Evolutionary conservation across 1,140 invertebrate genomes (phyloP), one percentile per base, ranked within the genome.

Genomic region (Scaptomyza pallida): DNA sequence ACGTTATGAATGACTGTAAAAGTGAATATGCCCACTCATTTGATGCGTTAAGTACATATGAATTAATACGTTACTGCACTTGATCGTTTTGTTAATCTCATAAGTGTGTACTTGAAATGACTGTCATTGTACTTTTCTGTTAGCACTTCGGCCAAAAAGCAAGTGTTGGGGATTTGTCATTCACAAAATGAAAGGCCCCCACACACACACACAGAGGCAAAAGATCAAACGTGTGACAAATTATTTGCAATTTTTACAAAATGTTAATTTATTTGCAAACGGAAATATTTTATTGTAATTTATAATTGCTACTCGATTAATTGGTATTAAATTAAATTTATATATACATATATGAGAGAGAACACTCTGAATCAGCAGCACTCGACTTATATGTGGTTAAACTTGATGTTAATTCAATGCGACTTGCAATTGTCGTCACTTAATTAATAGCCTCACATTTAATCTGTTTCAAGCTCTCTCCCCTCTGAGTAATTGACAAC

Each of bases 361-460:
- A n/a, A n/a, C n/a, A 19, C 33, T 35, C 62, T 73, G 68, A 64
- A 63, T 52, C 61, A 71, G 43, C 33, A 12, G 33, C 23, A 30
- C 68, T 73, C 41, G 71, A 60, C 23, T 64, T 72, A 56, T 45
- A 23, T 30, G 41, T 19, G 45, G 44, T 19, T 70, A 21, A 62
- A 56, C 37, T 70, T 63, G n/a, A 37, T 30, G 33, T 37, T 37
- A 56, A 70, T 51, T 19, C 26, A 81, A 78, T 44, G 54, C 69
- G 50, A 75, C 45, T 67, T 50, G 61, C 45, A 72, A 78, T 72
- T 63, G 69, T 79, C 77, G 72, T 35, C 59, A 44, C 61, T 68
- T 78, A 86, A 81, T 86, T 86, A 86, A 86, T 86, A 81, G 78
- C 81, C 21, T 33, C 61, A 55, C 72, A 81, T 81, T 88, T 86